A percentile compares a stretch with the other conserved stretches of the same genome.
These are phyloP conservation scores for Chelonoidis abingdonii DNA, from an alignment of 2,113 vertebrate genomes.

Conservation along the genomic window DNA sequence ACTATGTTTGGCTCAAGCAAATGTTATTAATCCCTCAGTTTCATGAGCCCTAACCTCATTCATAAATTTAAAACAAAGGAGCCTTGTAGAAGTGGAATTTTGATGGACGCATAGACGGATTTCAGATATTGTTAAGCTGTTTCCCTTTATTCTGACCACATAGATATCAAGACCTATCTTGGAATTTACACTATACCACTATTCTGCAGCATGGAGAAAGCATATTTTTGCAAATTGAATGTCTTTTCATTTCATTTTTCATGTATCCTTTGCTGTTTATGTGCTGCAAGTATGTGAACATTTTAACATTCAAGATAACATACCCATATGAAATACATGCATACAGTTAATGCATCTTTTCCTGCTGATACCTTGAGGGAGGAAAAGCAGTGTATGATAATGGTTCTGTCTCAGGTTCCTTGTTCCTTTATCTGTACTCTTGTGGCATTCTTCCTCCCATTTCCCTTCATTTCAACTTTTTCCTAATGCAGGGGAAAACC, in stretches of 20 bases:
- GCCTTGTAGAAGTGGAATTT: not conserved
- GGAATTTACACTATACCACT: not conserved
- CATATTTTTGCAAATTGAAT: not conserved
- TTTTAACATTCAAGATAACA: not conserved
- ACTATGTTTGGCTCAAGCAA: slow-evolving; percentile 48
- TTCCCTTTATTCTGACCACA: slow-evolving; percentile 1
- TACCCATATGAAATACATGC: not conserved
- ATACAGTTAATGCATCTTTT: not conserved
- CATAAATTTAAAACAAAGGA: slow-evolving; percentile 53
- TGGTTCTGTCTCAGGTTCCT: not conserved
- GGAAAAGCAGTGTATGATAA: not conserved
- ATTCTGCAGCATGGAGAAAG: not conserved
- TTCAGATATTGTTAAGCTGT: not conserved
- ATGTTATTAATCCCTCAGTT: slow-evolving; percentile 53
- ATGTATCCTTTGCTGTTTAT: not conserved
- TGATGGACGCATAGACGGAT: not conserved
- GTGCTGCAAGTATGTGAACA: not conserved
- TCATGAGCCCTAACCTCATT: slow-evolving; percentile 55
- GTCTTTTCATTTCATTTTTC: not conserved
- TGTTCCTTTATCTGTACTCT: not conserved
- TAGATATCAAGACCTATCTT: not conserved
- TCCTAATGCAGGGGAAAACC: not conserved
- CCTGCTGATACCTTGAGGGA: not conserved
- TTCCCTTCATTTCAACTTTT: not conserved
- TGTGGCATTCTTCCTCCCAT: not conserved